Evolutionary conservation across 1,140 invertebrate genomes (phyloP).

Genomic region (Cryptotermes secundus): DNA sequence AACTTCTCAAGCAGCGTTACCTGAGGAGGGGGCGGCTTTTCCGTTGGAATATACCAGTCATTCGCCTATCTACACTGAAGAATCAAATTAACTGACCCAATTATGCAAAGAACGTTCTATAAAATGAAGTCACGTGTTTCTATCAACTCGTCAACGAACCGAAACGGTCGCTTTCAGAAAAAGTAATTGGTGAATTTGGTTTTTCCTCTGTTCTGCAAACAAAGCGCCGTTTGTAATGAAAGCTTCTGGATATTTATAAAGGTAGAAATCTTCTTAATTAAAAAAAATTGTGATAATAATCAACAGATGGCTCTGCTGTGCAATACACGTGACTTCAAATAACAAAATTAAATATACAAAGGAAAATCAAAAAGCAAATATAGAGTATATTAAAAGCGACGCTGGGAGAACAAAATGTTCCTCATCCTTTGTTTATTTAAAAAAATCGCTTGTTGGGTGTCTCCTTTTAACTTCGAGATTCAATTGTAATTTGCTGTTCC

Average conservation of each 20-base stretch:
- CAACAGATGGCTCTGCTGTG: too few relatives aligned
- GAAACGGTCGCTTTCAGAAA: not conserved
- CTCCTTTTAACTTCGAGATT: too few relatives aligned
- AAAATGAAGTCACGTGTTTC: not conserved
- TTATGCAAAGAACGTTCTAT: not conserved
- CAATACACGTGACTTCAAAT: too few relatives aligned
- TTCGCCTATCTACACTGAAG: not conserved
- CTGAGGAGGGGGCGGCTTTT: not conserved
- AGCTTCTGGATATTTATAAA: not conserved
- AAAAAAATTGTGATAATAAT: too few relatives aligned
- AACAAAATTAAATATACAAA: too few relatives aligned
- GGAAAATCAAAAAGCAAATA: too few relatives aligned
- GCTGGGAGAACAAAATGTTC: too few relatives aligned
- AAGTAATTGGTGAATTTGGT: not conserved
- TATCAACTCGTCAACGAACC: not conserved
- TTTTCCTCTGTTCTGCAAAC: not conserved
- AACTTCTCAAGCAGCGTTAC: not conserved
- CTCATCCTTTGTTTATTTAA: too few relatives aligned
- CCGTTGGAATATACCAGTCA: not conserved
- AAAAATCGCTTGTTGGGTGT: too few relatives aligned
- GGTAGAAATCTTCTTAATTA: too few relatives aligned
- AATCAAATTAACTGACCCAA: not conserved
- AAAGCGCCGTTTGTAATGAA: not conserved
- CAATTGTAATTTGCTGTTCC: too few relatives aligned
- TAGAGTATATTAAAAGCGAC: too few relatives aligned